Conservation (phyloP, 2,888 invertebrate species). For the Sinotaia quadrata region DNA sequence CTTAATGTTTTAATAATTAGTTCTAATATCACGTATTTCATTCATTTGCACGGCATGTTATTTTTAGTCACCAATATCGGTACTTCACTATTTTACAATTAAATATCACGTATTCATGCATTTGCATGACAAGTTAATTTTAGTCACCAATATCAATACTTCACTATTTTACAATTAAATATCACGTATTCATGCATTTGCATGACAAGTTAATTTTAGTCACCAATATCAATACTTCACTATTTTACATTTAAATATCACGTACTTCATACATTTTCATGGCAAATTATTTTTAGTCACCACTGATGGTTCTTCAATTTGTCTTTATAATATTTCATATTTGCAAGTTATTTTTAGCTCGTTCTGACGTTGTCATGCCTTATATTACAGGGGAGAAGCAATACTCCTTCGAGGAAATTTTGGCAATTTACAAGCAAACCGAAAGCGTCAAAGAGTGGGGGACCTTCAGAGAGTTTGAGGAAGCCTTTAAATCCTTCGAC, state of each 20-base stretch:
- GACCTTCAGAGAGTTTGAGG: conserved; percentile 97
- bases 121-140: background rate
- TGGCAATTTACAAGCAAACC: conserved; percentile 96
- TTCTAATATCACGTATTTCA: background rate
- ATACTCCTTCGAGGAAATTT: conserved; percentile 95
- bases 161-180: too few relatives aligned
- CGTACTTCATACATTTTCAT: too few relatives aligned
- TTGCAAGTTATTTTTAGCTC: too few relatives aligned
- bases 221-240: too few relatives aligned
- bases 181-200: too few relatives aligned
- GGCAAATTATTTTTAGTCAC: too few relatives aligned
- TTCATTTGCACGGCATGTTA: background rate
- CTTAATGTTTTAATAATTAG: background rate
- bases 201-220: too few relatives aligned
- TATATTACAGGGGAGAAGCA: conserved; percentile 83
- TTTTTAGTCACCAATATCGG: background rate
- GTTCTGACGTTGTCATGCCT: background rate
- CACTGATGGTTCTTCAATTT: too few relatives aligned
- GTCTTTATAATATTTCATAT: too few relatives aligned
- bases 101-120: too few relatives aligned
- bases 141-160: background rate
- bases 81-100: too few relatives aligned
- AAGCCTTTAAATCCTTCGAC: conserved; percentile 99
- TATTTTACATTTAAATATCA: too few relatives aligned
- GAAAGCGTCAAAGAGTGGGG: conserved; percentile 99